A percentile compares a stretch with the other conserved stretches of the same genome.
Conservation (phyloP, 2,797 vertebrate genomes). For the Loriculus beryllinus region DNA sequence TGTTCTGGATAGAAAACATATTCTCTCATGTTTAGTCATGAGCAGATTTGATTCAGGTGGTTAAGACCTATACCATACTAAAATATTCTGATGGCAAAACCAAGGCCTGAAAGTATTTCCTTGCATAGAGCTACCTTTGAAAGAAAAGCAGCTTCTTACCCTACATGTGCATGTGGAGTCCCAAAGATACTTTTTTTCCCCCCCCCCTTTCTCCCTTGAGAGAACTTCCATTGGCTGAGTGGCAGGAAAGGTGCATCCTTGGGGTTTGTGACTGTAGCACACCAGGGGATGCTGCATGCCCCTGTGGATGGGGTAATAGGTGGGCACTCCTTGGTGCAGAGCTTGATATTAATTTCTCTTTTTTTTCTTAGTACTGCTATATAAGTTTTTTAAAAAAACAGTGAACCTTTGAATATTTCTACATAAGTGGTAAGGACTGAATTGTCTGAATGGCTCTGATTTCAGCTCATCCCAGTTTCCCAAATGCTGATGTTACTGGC, state of each 20-base stretch:
- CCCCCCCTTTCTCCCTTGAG: rapidly evolving
- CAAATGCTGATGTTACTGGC: neutral
- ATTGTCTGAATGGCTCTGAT: neutral
- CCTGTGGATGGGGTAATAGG: neutral
- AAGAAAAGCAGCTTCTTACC: neutral
- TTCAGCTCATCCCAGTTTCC: neutral
- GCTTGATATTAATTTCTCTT: neutral
- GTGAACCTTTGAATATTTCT: neutral
- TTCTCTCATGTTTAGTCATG: neutral
- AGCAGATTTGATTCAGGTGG: neutral
- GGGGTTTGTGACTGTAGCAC: neutral
- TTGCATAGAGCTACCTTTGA: neutral
- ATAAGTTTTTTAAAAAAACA: neutral
- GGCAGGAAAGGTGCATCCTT: neutral
- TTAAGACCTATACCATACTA: neutral
- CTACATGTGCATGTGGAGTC: neutral
- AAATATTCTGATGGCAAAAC: neutral
- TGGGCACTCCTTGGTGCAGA: neutral
- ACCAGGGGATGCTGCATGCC: neutral
- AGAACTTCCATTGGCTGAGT: neutral
- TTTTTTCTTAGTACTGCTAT: neutral
- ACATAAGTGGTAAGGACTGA: neutral
- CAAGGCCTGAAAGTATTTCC: neutral
- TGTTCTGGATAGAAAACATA: neutral
- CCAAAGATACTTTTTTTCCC: rapidly evolving